These are phyloP conservation scores for Papilio helenus DNA, from an alignment of 1,140 invertebrate genomes.

Conservation along the genomic window DNA sequence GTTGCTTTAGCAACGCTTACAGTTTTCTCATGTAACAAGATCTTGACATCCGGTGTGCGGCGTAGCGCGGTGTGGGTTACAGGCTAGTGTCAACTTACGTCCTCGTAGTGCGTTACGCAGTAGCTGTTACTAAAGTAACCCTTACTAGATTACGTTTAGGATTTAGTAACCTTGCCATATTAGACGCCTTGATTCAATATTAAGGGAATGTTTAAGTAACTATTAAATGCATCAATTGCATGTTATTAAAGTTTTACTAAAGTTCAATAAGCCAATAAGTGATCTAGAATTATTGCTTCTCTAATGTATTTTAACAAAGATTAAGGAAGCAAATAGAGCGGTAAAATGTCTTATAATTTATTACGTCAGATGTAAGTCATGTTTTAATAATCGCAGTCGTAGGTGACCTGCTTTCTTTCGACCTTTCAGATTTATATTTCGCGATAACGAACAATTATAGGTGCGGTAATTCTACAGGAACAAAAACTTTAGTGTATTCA, in stretches of 20 bases:
- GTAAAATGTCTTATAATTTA: not conserved
- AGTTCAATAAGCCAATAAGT: too few relatives aligned
- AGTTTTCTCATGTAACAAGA: not conserved
- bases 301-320: not conserved
- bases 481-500: too few relatives aligned
- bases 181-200: not conserved
- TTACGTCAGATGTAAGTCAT: not conserved
- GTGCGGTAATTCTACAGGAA: not conserved
- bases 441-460: conserved; percentile 31
- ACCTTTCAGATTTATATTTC: conserved; percentile 26
- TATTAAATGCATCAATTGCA: too few relatives aligned
- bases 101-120: conserved; percentile 13
- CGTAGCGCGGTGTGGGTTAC: not conserved
- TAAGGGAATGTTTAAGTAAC: not conserved
- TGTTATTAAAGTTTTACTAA: too few relatives aligned
- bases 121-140: not conserved
- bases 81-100: not conserved
- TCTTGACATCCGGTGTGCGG: not conserved
- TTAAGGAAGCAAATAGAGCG: not conserved
- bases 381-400: not conserved
- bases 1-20: conserved; percentile 10
- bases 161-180: not conserved
- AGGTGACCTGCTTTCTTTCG: conserved; percentile 25
- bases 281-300: too few relatives aligned
- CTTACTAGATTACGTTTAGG: not conserved